Conservation (phyloP, 2,797 vertebrate genomes). For the Nothura maculosa region DNA sequence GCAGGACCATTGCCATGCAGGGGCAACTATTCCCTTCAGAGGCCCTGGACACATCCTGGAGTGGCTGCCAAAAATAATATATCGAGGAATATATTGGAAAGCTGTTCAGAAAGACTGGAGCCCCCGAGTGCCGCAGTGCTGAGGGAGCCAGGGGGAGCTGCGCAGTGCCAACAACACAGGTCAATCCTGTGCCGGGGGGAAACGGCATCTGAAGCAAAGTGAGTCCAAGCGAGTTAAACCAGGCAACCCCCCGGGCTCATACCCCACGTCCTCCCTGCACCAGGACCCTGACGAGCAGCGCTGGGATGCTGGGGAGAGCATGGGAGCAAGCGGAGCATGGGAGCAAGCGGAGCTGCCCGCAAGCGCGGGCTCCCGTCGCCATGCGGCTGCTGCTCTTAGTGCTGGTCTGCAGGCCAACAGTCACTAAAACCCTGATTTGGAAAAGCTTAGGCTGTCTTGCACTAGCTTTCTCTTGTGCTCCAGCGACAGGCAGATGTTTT, state of each 20-base stretch:
- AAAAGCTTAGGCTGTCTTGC: neutral
- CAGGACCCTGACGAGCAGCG: neutral
- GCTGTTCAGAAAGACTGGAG: neutral
- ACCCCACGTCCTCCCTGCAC: neutral
- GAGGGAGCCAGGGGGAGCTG: neutral
- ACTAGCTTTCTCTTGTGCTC: neutral
- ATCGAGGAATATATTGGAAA: neutral
- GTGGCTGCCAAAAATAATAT: neutral
- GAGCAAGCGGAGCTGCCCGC: accelerated
- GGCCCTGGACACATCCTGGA: neutral
- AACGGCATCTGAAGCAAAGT: neutral
- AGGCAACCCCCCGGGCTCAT: neutral
- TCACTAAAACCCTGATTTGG: neutral
- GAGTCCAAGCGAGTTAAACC: neutral
- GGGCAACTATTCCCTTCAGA: neutral
- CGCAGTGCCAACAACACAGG: neutral
- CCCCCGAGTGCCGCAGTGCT: neutral
- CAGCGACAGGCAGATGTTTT: neutral
- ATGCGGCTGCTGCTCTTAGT: accelerated
- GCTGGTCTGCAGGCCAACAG: neutral
- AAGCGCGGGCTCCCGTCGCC: neutral
- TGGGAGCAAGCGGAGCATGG: accelerated
- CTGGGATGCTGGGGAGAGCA: neutral
- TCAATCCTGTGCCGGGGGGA: neutral
- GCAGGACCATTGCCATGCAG: neutral